Evolutionary conservation across 2,888 invertebrate species (phyloP), one percentile per base, ranked within the genome.

Genomic region (Pandemis heparana): DNA sequence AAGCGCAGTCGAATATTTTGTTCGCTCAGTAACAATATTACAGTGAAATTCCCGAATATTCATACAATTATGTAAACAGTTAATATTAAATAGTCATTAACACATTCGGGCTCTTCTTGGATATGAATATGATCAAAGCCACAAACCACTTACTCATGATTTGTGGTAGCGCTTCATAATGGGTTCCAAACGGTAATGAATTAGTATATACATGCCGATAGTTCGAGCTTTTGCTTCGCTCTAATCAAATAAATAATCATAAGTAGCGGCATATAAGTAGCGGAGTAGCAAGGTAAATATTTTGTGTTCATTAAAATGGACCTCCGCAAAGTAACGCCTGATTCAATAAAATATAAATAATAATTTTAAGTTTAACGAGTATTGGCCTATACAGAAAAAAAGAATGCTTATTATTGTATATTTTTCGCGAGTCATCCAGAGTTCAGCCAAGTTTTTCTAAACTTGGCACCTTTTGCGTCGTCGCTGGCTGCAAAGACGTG

Each of bases 91-190:
- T 71, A 61, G 43, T 38, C 16, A 67, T 56, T 65, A 46, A 43
- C 60, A 41, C 23, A 56, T 68, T 67, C 0, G 7, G 48, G 14
- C 38, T 38, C 65, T 32, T 51, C 38, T 67, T 59, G 62, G 56
- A 23, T 10, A 68, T 63, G 62, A 63, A 23, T 10, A 68, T 39
- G 56, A 73, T 46, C 68, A 63, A 68, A 63, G 68, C 14, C 59
- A 64, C 59, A 48, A 60, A 68, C 63, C 63, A 73, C 73, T 68
- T 63, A 68, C 46, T 41, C 63, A 59, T 69, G 73, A 69, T 73
- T 73, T 63, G 68, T 73, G 63, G 68, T 63, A 63, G 46, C 56
- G 39, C 68, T 73, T 60, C 59, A 68, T 69, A 68, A 64, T 69
- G 59, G 68, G 59, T 68, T 63, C 39, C 73, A 73, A 69, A 60